These are phyloP conservation scores for Chaetodon auriga DNA, from an alignment of 2,113 vertebrate genomes.

Conservation along the genomic window DNA sequence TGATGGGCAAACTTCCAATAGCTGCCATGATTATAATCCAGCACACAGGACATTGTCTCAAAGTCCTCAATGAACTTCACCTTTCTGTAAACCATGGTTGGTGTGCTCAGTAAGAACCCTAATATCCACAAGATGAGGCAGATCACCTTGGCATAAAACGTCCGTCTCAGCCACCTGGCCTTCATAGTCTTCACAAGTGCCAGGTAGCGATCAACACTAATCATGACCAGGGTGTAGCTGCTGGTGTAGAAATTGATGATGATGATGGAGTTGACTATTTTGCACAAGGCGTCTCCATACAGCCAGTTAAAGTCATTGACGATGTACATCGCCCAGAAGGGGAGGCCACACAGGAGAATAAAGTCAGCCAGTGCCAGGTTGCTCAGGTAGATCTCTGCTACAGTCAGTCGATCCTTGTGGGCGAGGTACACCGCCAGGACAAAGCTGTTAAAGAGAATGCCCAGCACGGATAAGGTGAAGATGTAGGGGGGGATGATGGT, in stretches of 20 bases:
- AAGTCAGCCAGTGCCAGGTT: slow-evolving; percentile 92
- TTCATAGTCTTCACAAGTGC: slow-evolving; percentile 93
- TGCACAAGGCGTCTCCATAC: slow-evolving; percentile 90
- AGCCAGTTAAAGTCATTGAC: slow-evolving; percentile 87
- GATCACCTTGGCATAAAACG: slow-evolving; percentile 85
- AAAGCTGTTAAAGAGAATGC: slow-evolving; percentile 88
- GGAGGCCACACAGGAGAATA: slow-evolving; percentile 86
- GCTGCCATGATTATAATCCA: slow-evolving; percentile 72
- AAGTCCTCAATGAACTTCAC: slow-evolving; percentile 48
- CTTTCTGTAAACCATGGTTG: slow-evolving; percentile 82
- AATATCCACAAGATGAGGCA: slow-evolving; percentile 88
- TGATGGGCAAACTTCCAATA: slow-evolving; percentile 85
- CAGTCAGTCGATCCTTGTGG: slow-evolving; percentile 87
- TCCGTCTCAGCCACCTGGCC: slow-evolving; percentile 84
- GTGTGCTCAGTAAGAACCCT: slow-evolving; percentile 83
- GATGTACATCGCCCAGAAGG: slow-evolving; percentile 93
- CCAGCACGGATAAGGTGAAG: slow-evolving; percentile 86
- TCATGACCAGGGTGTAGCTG: slow-evolving; percentile 90
- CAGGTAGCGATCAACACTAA: slow-evolving; percentile 94
- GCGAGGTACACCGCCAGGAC: slow-evolving; percentile 88
- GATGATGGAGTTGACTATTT: slow-evolving; percentile 84
- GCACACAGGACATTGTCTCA: slow-evolving; percentile 74
- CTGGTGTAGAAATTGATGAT: slow-evolving; percentile 90
- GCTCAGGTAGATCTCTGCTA: slow-evolving; percentile 93
- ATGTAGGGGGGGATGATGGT: slow-evolving; percentile 86